Evolutionary conservation across 2,797 vertebrate species (phyloP).

Genomic region (Lophius americanus): DNA sequence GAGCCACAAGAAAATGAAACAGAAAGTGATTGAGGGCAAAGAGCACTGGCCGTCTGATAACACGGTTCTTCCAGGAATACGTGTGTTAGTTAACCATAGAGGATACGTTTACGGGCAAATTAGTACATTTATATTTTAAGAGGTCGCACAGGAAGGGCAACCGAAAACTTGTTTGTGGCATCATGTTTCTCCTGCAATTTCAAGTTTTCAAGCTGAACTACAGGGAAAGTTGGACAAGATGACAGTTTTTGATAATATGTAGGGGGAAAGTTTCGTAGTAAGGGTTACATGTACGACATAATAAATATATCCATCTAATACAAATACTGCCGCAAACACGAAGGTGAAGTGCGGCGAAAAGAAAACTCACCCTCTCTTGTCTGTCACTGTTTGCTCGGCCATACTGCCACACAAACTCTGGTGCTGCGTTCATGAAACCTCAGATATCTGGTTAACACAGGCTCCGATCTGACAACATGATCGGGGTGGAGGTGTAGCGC

Average conservation of each 20-base stretch:
- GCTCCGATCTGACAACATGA: too few relatives aligned
- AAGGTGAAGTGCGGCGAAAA: accelerated
- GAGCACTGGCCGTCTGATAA: background rate
- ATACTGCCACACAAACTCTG: conserved; percentile 50
- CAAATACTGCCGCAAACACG: background rate
- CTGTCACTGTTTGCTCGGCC: conserved; percentile 63
- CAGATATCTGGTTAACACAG: background rate
- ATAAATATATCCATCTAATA: accelerated
- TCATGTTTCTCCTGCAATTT: too few relatives aligned
- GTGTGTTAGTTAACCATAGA: too few relatives aligned
- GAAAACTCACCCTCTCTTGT: conserved; percentile 62
- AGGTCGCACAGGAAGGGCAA: too few relatives aligned
- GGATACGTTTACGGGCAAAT: too few relatives aligned
- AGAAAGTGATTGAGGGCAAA: background rate
- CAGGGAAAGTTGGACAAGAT: too few relatives aligned
- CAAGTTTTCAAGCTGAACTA: too few relatives aligned
- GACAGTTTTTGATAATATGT: too few relatives aligned
- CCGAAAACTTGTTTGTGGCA: too few relatives aligned
- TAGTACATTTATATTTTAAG: too few relatives aligned
- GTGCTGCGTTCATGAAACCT: conserved; percentile 43
- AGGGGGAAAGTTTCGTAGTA: accelerated
- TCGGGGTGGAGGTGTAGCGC: too few relatives aligned
- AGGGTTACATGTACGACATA: background rate
- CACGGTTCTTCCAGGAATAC: too few relatives aligned
- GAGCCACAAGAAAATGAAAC: conserved; percentile 35